Base-by-base conservation (phyloP, 1,140 invertebrate species). In the Pararge aegeria region DNA sequence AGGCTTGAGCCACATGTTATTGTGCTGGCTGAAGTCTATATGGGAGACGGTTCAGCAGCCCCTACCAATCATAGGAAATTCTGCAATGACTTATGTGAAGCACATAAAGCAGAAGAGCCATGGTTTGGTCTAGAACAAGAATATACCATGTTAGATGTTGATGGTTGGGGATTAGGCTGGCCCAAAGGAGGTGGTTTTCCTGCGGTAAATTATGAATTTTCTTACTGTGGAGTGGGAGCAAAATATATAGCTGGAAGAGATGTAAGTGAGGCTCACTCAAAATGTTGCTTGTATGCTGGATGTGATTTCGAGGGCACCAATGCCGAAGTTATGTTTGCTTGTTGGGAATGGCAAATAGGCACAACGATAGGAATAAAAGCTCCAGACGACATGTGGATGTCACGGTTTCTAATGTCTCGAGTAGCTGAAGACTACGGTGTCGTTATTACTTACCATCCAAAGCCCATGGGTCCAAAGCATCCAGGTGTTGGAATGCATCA, bases 311-410 rank as follows among this genome's bases (percentile, higher is more conserved):
- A 94, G 59, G 98, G 98, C 5, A 96, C 94, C 2, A 99, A 99
- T 79, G 98, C 97, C 3, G 98, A 99, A 90, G 97, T 98, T n/a
- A 98, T 98, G 97, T 96, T 95, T 37, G 94, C 95, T 20, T 96
- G 96, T 77, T 94, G 93, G 93, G 92, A 94, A 76, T 92, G 90
- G 73, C 92, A 93, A 92, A 94, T 97, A n/a, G 96, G 96, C 16
- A 95, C 96, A 0, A 94, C 94, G 60, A 90, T 94, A 67, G 97
- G 97, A 0, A 98, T 98, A 52, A 91, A 91, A 21, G 96, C 94
- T 72, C 95, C 96, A 16, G 98, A 99, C 77, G 95, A 99, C 75
- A 83, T 99, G 15, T 98, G 97, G 97, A 93, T 98, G 48, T 93
- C 97, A 0, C 91, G 97, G 52, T 98, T 94, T 83, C 91, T 99